Evolutionary conservation across 2,888 invertebrate species (phyloP).

Genomic region (Odontomyia ornata): DNA sequence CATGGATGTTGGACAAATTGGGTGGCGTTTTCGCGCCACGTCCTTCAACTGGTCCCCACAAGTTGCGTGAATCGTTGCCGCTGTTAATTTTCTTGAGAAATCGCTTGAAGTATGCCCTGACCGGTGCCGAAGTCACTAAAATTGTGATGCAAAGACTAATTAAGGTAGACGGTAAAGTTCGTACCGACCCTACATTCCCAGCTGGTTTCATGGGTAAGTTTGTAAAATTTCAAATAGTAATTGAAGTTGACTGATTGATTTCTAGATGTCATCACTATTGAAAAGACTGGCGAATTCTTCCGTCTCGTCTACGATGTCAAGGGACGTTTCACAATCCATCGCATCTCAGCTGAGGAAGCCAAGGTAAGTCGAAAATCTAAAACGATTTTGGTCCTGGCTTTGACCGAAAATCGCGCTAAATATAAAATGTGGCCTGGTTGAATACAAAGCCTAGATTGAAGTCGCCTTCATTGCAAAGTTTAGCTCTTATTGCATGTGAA

Average conservation of each 20-base stretch:
- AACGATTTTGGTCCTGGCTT: background rate
- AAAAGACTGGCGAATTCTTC: conserved; percentile 98
- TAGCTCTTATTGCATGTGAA: no score
- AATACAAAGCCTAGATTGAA: background rate
- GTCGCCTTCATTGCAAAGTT: background rate
- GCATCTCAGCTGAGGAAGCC: conserved; percentile 96
- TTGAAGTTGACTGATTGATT: conserved; percentile 29
- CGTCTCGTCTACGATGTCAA: conserved; percentile 98
- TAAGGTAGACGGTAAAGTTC: conserved; percentile 97
- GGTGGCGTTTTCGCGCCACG: conserved; percentile 98
- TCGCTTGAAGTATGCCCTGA: conserved; percentile 97
- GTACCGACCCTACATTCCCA: conserved; percentile 97
- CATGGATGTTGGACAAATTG: conserved; percentile 99
- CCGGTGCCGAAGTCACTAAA: conserved; percentile 95
- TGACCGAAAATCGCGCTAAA: background rate
- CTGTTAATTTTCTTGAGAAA: conserved; percentile 96
- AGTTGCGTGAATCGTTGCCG: conserved; percentile 95
- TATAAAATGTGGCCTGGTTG: background rate
- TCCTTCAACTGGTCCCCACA: conserved; percentile 98
- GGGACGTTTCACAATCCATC: conserved; percentile 96
- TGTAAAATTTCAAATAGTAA: no score
- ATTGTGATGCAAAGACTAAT: conserved; percentile 98
- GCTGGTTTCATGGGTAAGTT: conserved; percentile 98
- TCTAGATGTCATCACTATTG: conserved; percentile 96
- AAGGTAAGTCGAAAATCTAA: conserved; percentile 71